Base-by-base conservation (phyloP, 2,888 invertebrate species). In the Chrysolina oricalcia region DNA sequence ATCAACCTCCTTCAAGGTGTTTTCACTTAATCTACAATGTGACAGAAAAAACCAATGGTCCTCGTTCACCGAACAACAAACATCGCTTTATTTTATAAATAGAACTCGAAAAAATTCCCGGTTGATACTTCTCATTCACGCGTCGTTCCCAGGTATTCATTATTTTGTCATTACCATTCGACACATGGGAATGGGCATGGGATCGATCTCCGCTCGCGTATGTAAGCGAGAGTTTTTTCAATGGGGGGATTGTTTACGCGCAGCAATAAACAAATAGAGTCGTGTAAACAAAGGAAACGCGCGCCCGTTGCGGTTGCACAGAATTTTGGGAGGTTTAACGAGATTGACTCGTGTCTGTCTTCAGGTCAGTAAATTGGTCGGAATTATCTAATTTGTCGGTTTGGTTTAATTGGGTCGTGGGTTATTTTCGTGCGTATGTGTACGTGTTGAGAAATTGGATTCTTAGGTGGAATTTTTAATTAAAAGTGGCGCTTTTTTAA, bases 381-480 rank as follows among this genome's bases (percentile, higher is more conserved):
- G 21, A 67, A 67, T 67, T 67, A 67, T 67, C 67, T 50, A 67
- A 67, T 67, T 67, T 67, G 53, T 21, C 5, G 53, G 43, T 43
- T 13, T 21, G 21, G 19, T 53, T 53, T 53, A 53, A 43, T 53
- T 53, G 53, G 53, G 9, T 53, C 21, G 53, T 21, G 19, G 23
- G 13, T 13, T 21, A 19, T 53, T 17, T 6, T 8, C 50, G 11
- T 21, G 53, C 19, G 48, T 35, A 35, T 5, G 27, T 27, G 35
- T 8, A 8, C 6, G 0, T 8, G 27, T 27, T 27, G 27, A 27
- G 13, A 43, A 13, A 43, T 43, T 43, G 43, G 43, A 43, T 43
- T 43, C 6, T 15, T 43, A 43, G 15, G 15, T 15, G 43, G 43
- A 43, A 43, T 15, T 43, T 43, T 15, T 15, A 15, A 43, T 15